phyloP scores from a whole-genome alignment of 2,888 invertebrate species.

The Therioaphis trifolii region DNA sequence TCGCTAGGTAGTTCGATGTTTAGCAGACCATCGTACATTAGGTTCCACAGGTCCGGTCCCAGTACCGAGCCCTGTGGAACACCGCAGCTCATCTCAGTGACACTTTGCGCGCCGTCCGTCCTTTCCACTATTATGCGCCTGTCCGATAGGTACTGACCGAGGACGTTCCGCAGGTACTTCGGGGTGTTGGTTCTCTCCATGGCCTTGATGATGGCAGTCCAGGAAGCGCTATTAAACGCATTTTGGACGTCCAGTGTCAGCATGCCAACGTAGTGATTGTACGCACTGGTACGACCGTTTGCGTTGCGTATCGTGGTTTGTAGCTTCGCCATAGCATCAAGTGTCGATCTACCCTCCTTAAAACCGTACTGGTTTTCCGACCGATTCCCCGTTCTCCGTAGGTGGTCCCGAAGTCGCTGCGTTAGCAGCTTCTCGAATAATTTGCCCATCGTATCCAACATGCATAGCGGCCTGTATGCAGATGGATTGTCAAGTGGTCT shows the following conservation, averaged over 20 bases:
- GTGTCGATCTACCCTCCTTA: neutral
- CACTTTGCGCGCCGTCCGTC: neutral
- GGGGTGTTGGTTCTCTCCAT: neutral
- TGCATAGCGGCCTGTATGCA: neutral
- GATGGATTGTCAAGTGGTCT: neutral
- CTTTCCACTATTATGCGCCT: neutral
- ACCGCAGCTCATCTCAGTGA: neutral
- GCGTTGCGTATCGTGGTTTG: neutral
- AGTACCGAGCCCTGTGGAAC: conserved; percentile 15
- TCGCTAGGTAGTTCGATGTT: neutral
- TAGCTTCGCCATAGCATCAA: neutral
- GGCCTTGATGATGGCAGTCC: neutral
- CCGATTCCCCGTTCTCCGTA: neutral
- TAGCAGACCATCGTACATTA: neutral
- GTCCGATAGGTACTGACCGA: neutral
- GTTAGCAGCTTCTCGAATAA: neutral
- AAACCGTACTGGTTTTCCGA: neutral
- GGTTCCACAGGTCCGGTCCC: neutral
- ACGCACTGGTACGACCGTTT: neutral
- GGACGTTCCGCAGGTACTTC: neutral
- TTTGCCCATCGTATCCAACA: neutral
- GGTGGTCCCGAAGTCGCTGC: neutral
- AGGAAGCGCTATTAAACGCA: neutral
- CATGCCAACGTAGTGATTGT: neutral
- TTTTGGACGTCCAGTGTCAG: neutral